Percentiles rank a stretch among this genome's conserved stretches.
phyloP scores from a whole-genome alignment of 1,140 invertebrate genomes.

The Trichomalopsis sarcophagae region DNA sequence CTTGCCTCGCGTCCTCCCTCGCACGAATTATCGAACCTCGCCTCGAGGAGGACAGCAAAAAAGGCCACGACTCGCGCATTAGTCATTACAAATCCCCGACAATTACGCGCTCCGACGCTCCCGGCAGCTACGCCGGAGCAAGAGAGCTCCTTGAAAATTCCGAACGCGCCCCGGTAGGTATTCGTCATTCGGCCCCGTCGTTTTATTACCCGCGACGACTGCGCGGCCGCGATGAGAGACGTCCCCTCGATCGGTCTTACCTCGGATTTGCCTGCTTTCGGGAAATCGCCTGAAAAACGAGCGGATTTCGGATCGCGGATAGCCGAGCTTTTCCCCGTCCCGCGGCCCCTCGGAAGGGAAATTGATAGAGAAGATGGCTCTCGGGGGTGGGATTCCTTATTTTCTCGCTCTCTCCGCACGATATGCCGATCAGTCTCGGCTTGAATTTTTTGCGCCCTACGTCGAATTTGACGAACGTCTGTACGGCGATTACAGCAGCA shows the following conservation, averaged over 20 bases:
- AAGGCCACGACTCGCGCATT: constrained; percentile 21
- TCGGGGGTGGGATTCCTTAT: background rate
- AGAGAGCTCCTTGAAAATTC: constrained; percentile 22
- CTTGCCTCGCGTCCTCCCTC: background rate
- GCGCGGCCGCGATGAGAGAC: background rate
- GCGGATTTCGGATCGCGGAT: background rate
- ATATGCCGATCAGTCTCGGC: background rate
- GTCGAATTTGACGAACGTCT: background rate
- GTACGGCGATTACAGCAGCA: background rate
- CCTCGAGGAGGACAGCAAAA: background rate
- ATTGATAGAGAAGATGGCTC: background rate
- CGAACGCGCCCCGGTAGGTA: background rate
- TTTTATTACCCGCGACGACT: background rate
- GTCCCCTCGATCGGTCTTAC: constrained; percentile 16
- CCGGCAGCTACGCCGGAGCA: background rate
- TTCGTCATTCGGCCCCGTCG: constrained; percentile 27
- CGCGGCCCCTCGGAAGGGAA: background rate
- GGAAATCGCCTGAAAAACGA: constrained; percentile 33
- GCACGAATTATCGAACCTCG: background rate
- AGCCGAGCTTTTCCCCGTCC: background rate
- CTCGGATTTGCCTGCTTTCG: constrained; percentile 28
- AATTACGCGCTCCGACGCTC: constrained; percentile 29
- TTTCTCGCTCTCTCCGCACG: background rate
- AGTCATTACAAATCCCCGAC: constrained; percentile 46
- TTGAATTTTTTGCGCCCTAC: background rate